These are phyloP conservation scores for Willisornis vidua DNA, from an alignment of 2,113 vertebrate species.

Conservation along the genomic window DNA sequence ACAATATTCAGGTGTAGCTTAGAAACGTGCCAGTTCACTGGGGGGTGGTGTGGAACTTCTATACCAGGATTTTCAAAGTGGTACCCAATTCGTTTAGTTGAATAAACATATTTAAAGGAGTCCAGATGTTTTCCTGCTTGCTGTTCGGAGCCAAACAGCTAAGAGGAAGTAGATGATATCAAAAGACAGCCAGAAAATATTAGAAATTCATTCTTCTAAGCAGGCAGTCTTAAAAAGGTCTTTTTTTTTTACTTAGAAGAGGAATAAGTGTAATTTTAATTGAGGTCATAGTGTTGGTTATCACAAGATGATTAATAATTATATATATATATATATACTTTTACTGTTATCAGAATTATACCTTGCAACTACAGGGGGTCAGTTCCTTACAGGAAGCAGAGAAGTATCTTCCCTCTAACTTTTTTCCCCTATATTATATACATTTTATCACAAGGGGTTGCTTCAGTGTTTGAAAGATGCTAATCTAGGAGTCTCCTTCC, in stretches of 20 bases:
- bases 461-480: not conserved
- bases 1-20: not conserved
- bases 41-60: not conserved
- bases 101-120: not conserved
- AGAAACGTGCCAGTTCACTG: not conserved
- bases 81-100: not conserved
- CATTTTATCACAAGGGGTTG: not conserved
- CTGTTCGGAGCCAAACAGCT: not conserved
- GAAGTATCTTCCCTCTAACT: not conserved
- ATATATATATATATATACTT: not conserved
- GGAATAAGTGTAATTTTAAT: not conserved
- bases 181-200: not conserved
- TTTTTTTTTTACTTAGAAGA: not conserved
- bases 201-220: not conserved
- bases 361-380: not conserved
- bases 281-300: not conserved
- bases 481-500: not conserved
- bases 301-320: not conserved
- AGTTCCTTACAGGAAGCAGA: not conserved
- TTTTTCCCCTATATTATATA: rapidly evolving
- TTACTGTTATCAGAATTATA: not conserved
- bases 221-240: not conserved
- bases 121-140: slow-evolving; percentile 20
- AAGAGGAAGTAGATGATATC: not conserved
- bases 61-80: not conserved